Base-by-base conservation (phyloP, 2,113 vertebrate species). In the Athene cunicularia region DNA sequence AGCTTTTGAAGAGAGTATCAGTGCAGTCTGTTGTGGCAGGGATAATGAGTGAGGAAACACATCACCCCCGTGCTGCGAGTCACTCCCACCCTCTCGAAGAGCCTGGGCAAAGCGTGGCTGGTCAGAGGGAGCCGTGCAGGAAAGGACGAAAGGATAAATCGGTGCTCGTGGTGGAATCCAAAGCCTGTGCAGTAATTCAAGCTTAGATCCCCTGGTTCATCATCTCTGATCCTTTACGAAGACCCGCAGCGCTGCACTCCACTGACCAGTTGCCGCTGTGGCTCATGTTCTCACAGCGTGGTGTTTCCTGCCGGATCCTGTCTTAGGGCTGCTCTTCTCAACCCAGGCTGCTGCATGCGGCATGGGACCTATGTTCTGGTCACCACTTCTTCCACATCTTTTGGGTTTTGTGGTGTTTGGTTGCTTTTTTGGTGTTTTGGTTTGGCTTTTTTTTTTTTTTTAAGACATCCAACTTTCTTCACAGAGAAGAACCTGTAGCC, bases 381-480 rank as follows among this genome's bases (percentile, higher is more conserved):
- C 18, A 8, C 52, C 12, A 0, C 18, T 37, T 73, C 28, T 27
- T 4, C 27, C 28, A 8, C 23, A 5, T 2, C 14, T 39, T n/a
- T 0, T n/a, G 8, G 9, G 1, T 8, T 60, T 77, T 23, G 39
- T 17, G 6, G 17, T 56, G 22, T 26, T n/a, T 35, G 43, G 43
- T 45, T 45, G 43, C 10, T 26, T 52, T 8, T 37, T 9, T 28
- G 23, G 10, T 11, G 17, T 20, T 33, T 70, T 11, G 11, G 41
- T 41, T 41, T 41, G 11, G 11, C 5, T 41, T 26, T 17, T 41
- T 17, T 9, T 58, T 47, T 49, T 41, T 50, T 70, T n/a, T 13
- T 11, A 12, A 13, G 2, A 19, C 16, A 37, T 30, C 24, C 35
- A 58, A 2, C 20, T 35, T 37, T 24, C 27, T 74, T 68, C 19